Conservation (phyloP, 1,140 invertebrate genomes). For the Daktulosphaira vitifoliae region DNA sequence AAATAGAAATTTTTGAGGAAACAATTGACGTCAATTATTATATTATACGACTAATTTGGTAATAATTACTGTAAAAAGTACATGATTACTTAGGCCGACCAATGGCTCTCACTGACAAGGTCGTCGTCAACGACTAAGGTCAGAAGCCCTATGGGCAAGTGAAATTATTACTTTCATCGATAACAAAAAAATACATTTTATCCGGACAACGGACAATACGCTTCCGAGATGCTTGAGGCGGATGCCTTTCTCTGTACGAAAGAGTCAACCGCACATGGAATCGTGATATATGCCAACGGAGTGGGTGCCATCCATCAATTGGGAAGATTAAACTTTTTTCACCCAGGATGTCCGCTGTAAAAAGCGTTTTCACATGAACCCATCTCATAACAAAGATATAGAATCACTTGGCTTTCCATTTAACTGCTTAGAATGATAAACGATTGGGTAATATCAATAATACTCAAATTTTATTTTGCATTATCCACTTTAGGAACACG, state of each 20-base stretch:
- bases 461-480: too few relatives aligned
- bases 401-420: too few relatives aligned
- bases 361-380: too few relatives aligned
- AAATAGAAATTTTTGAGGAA: too few relatives aligned
- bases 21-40: too few relatives aligned
- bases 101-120: constrained; percentile 14
- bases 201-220: not conserved
- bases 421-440: too few relatives aligned
- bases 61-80: too few relatives aligned
- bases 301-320: not conserved
- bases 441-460: too few relatives aligned
- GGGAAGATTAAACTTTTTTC: not conserved
- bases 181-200: not conserved
- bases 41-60: too few relatives aligned
- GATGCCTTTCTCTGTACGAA: not conserved
- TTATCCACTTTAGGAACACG: too few relatives aligned
- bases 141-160: not conserved
- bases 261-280: not conserved
- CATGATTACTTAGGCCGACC: not conserved
- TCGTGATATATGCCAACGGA: not conserved
- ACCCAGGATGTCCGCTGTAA: too few relatives aligned
- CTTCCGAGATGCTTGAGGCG: not conserved
- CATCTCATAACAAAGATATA: too few relatives aligned
- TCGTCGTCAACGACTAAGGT: constrained; percentile 1
- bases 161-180: constrained; percentile 29